Conservation (phyloP, 2,888 invertebrate species). For the Aradus depressus region DNA sequence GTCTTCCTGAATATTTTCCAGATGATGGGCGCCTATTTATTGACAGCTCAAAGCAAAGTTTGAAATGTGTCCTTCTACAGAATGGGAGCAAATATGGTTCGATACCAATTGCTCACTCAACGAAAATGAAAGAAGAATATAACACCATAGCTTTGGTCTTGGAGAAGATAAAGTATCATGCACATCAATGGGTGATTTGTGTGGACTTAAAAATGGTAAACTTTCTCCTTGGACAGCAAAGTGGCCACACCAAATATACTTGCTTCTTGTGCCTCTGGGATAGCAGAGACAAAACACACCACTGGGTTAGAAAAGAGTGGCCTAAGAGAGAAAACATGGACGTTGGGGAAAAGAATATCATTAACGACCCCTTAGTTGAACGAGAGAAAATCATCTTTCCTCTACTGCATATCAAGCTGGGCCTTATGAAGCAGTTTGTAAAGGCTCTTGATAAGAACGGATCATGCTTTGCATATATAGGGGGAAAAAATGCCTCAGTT, state of each 20-base stretch:
- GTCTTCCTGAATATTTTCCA: constrained; percentile 17
- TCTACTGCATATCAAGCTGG: neutral
- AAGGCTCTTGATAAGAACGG: constrained; percentile 22
- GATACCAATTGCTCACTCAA: constrained; percentile 32
- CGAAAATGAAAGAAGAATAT: constrained; percentile 29
- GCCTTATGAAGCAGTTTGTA: too few species aligned
- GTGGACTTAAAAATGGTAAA: constrained; percentile 30
- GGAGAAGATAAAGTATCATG: constrained; percentile 27
- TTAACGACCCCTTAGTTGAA: constrained; percentile 14
- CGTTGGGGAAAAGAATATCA: constrained; percentile 21
- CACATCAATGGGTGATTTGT: constrained; percentile 30
- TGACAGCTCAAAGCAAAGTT: constrained; percentile 31
- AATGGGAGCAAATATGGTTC: constrained; percentile 33
- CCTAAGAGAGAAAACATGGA: constrained; percentile 20
- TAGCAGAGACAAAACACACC: constrained; percentile 30
- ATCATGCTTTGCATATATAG: constrained; percentile 23
- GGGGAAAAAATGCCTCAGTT: constrained; percentile 19
- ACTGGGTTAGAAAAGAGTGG: constrained; percentile 29
- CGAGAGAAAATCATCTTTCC: neutral
- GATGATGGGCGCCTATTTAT: constrained; percentile 32
- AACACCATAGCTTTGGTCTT: constrained; percentile 27
- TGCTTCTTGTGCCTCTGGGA: constrained; percentile 33
- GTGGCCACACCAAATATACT: constrained; percentile 32
- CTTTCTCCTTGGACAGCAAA: constrained; percentile 32
- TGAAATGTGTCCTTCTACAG: constrained; percentile 32